Evolutionary conservation across 2,888 invertebrate species (phyloP).

Genomic region (Tortrix viridana): DNA sequence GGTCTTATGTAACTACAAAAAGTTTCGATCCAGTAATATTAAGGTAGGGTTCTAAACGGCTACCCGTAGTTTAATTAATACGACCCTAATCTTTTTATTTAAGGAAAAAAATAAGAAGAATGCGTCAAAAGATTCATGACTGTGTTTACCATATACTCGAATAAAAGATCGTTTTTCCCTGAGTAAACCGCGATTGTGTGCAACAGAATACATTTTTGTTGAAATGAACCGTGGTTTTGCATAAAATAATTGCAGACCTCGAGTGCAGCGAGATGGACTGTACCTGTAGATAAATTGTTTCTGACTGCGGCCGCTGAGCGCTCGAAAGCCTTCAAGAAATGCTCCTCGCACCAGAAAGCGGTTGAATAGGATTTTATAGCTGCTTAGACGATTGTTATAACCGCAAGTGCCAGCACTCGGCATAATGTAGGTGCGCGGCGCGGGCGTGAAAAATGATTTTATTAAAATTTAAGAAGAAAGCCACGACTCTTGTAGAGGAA

Average conservation of each 20-base stretch:
- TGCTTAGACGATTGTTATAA: constrained; percentile 28
- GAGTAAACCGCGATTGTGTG: constrained; percentile 34
- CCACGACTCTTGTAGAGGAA: constrained; percentile 52
- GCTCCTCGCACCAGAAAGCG: constrained; percentile 5
- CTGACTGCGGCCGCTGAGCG: constrained; percentile 1
- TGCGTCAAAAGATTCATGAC: constrained; percentile 5
- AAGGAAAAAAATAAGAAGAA: background rate
- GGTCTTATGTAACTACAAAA: too few species aligned
- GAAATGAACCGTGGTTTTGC: constrained; percentile 45
- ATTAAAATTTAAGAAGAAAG: constrained; percentile 56
- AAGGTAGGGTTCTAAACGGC: too few species aligned
- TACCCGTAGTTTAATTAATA: too few species aligned
- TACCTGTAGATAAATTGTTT: constrained; percentile 27
- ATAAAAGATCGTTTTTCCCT: constrained; percentile 41
- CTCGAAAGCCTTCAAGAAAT: background rate
- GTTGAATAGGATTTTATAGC: constrained; percentile 22
- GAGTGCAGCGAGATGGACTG: constrained; percentile 24
- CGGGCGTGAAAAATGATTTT: constrained; percentile 56
- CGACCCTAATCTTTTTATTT: too few species aligned
- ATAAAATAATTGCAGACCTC: constrained; percentile 47
- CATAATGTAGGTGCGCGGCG: constrained; percentile 35
- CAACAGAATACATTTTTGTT: constrained; percentile 42
- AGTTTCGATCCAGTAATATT: too few species aligned
- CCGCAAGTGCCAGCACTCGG: constrained; percentile 25
- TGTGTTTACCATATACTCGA: constrained; percentile 40